phyloP scores from a whole-genome alignment of 2,888 invertebrate species.

The Tetheella fluctuosa region DNA sequence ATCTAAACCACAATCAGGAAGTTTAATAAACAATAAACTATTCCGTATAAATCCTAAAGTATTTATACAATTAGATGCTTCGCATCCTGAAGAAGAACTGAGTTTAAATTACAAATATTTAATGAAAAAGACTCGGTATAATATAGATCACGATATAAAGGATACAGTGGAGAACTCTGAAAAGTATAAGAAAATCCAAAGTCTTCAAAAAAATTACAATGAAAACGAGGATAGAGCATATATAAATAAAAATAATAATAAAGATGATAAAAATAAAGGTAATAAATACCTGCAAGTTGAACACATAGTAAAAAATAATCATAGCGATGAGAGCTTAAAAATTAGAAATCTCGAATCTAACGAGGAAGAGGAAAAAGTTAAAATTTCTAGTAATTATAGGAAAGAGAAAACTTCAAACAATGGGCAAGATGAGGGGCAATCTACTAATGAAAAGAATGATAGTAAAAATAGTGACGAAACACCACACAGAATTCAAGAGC shows the following conservation, averaged over 20 bases:
- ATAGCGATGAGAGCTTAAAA: background rate
- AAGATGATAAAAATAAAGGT: background rate
- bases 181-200: background rate
- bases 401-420: background rate
- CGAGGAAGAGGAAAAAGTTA: background rate
- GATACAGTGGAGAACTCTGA: background rate
- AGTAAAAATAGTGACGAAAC: background rate
- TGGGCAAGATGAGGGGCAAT: background rate
- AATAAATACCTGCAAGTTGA: background rate
- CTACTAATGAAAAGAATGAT: background rate
- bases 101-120: conserved; percentile 41
- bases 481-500: background rate
- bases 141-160: background rate
- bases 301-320: background rate
- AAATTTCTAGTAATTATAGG: background rate
- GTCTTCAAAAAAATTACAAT: background rate
- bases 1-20: background rate
- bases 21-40: conserved; percentile 13
- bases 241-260: background rate
- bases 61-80: conserved; percentile 24
- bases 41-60: conserved; percentile 22
- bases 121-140: conserved; percentile 16
- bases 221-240: background rate
- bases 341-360: background rate
- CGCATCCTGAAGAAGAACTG: conserved; percentile 22